Conservation (phyloP, 1,140 invertebrate species). For the Mizuhopecten yessoensis region DNA sequence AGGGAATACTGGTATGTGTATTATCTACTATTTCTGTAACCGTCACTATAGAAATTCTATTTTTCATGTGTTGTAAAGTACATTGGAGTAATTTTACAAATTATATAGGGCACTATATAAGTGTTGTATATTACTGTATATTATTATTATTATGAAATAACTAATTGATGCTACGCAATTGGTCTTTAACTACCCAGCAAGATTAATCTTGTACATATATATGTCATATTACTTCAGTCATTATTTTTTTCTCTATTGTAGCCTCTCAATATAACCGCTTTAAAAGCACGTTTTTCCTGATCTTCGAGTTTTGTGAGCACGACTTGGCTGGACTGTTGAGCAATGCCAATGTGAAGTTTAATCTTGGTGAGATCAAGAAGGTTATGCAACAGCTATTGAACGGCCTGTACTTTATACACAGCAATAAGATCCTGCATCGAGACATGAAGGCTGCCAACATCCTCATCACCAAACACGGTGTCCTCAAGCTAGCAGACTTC, state of each 20-base stretch:
- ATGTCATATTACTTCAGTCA: too few relatives aligned
- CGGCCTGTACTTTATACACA: conserved; percentile 98
- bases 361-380: conserved; percentile 98
- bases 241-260: conserved; percentile 77
- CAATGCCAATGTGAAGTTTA: conserved; percentile 97
- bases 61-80: too few relatives aligned
- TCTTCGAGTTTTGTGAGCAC: conserved; percentile 99
- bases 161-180: too few relatives aligned
- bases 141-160: too few relatives aligned
- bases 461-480: conserved; percentile 98
- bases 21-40: too few relatives aligned
- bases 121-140: too few relatives aligned
- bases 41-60: too few relatives aligned
- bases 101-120: too few relatives aligned
- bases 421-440: conserved; percentile 95
- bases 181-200: too few relatives aligned
- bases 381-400: conserved; percentile 98
- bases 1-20: too few relatives aligned
- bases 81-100: too few relatives aligned
- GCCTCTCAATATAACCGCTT: conserved; percentile 93
- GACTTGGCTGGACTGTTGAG: conserved; percentile 98
- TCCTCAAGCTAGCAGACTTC: conserved; percentile 86
- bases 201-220: too few relatives aligned
- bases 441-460: conserved; percentile 99
- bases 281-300: conserved; percentile 95